Evolutionary conservation across 2,888 invertebrate species (phyloP).

Genomic region (Lasius platythorax): DNA sequence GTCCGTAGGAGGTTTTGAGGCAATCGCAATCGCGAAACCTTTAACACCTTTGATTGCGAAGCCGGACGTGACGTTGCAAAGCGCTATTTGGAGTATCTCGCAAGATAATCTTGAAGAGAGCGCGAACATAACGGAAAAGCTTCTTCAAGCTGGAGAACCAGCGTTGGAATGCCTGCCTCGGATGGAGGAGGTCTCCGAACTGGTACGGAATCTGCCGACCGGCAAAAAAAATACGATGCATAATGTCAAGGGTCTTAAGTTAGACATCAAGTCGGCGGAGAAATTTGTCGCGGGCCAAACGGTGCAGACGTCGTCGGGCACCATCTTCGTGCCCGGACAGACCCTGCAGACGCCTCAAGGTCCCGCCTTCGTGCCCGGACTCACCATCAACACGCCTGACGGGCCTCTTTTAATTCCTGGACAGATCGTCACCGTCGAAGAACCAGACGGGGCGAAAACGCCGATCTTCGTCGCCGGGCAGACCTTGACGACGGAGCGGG

Average conservation of each 20-base stretch:
- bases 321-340: conserved; percentile 92
- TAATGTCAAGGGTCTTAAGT: conserved; percentile 89
- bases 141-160: conserved; percentile 86
- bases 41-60: conserved; percentile 87
- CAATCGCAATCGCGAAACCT: conserved; percentile 89
- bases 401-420: conserved; percentile 92
- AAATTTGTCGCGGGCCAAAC: conserved; percentile 92
- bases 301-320: conserved; percentile 90
- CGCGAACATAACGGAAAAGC: conserved; percentile 88
- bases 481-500: conserved; percentile 88
- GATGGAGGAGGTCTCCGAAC: conserved; percentile 89
- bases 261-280: conserved; percentile 90
- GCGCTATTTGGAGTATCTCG: conserved; percentile 87
- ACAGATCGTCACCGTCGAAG: conserved; percentile 87
- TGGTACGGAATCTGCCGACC: conserved; percentile 87
- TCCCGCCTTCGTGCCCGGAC: conserved; percentile 91
- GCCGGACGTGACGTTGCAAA: conserved; percentile 86
- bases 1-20: conserved; percentile 88
- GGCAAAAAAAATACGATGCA: conserved; percentile 87
- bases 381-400: conserved; percentile 90
- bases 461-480: conserved; percentile 91
- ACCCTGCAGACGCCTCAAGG: conserved; percentile 91
- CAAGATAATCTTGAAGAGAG: conserved; percentile 88
- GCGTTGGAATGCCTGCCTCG: conserved; percentile 88
- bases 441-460: conserved; percentile 86